phyloP scores from a whole-genome alignment of 2,888 invertebrate species.

The Diplazon laetatorius region DNA sequence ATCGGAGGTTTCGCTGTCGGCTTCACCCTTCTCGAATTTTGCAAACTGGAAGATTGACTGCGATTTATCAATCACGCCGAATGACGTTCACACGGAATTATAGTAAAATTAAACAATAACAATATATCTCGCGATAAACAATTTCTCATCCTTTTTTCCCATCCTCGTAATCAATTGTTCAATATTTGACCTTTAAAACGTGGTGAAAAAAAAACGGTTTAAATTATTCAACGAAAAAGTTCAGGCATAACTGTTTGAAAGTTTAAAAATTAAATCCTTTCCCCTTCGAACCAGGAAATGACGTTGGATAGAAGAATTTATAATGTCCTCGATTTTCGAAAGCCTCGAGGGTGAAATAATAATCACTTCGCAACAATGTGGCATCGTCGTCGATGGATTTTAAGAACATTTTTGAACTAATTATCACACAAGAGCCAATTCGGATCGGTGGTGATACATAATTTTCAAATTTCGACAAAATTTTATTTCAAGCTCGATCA shows the following conservation, averaged over 20 bases:
- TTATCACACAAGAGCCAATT: background rate
- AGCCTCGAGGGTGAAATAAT: background rate
- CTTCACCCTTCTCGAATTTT: background rate
- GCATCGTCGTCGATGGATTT: no score
- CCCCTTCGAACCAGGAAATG: background rate
- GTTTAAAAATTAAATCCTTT: background rate
- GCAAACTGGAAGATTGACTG: background rate
- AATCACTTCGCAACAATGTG: background rate
- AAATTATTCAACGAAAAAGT: no score
- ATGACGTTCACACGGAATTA: background rate
- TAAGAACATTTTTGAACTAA: background rate
- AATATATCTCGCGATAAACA: background rate
- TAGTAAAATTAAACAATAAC: background rate
- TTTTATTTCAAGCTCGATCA: no score
- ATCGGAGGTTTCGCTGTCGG: background rate
- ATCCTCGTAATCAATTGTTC: no score
- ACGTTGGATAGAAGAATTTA: background rate
- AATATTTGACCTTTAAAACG: no score
- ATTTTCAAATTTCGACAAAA: no score
- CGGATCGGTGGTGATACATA: no score
- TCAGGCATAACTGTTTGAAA: no score
- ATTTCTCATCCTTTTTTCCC: background rate
- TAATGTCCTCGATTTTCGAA: conserved; percentile 3
- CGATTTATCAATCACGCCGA: background rate
- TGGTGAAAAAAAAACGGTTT: no score